These are phyloP conservation scores for Gasteruption jaculator DNA, from an alignment of 2,888 invertebrate genomes.

Conservation along the genomic window DNA sequence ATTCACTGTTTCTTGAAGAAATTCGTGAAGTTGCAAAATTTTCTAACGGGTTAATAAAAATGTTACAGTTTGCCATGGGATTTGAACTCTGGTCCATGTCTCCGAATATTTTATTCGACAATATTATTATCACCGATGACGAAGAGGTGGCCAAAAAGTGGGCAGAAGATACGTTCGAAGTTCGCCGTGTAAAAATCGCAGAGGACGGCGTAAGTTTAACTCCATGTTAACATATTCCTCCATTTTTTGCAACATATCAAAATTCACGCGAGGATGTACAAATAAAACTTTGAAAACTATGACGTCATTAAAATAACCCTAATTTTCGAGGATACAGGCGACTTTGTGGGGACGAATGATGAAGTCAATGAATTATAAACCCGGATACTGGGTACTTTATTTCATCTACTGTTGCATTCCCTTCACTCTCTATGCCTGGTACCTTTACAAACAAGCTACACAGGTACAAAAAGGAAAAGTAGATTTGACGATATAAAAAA, in stretches of 20 bases:
- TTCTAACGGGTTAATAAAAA: slow-evolving; percentile 9
- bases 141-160: slow-evolving; percentile 70
- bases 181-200: slow-evolving; percentile 78
- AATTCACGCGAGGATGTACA: background rate
- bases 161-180: slow-evolving; percentile 77
- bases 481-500: no score
- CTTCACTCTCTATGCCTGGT: slow-evolving; percentile 64
- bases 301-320: slow-evolving; percentile 8
- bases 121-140: slow-evolving; percentile 87
- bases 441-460: slow-evolving; percentile 61
- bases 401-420: slow-evolving; percentile 73
- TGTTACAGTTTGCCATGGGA: slow-evolving; percentile 79
- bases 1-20: background rate
- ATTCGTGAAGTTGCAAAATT: slow-evolving; percentile 5
- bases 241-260: background rate
- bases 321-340: slow-evolving; percentile 47
- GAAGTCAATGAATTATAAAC: slow-evolving; percentile 71
- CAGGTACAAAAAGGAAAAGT: slow-evolving; percentile 58
- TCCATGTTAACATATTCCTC: background rate
- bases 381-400: slow-evolving; percentile 78
- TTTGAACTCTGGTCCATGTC: slow-evolving; percentile 99
- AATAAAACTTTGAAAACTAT: slow-evolving; percentile 1
- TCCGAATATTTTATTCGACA: slow-evolving; percentile 90
- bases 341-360: slow-evolving; percentile 73
- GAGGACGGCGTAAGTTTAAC: slow-evolving; percentile 74